Evolutionary conservation across 30 jellyfish, hydroid and myxozoan species (phyloP).

Genomic region (Turritopsis rubra): DNA sequence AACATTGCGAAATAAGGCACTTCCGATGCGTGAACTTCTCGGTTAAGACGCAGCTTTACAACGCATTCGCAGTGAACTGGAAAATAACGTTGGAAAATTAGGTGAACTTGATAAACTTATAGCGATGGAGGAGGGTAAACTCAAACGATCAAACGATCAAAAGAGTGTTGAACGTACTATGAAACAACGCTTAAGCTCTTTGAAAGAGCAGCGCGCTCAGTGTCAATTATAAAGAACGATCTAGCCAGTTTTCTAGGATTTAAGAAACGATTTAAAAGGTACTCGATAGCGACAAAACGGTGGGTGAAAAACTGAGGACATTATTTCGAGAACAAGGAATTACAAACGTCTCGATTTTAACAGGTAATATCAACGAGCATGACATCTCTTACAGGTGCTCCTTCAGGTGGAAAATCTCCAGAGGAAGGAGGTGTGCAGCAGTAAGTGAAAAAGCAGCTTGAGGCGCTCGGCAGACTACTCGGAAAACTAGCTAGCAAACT

Average conservation of each 20-base stretch:
- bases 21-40: background rate
- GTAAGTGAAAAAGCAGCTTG: background rate
- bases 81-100: background rate
- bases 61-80: background rate
- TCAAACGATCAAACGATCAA: background rate
- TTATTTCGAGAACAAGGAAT: too few relatives aligned
- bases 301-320: too few relatives aligned
- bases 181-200: background rate
- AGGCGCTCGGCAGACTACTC: background rate
- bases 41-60: background rate
- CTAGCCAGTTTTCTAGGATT: background rate
- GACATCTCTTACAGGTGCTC: background rate
- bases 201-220: background rate
- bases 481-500: background rate
- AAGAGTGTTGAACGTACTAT: too few relatives aligned
- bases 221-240: background rate
- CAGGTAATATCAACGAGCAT: background rate
- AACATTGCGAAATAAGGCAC: background rate
- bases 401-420: background rate
- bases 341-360: background rate
- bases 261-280: background rate
- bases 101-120: background rate
- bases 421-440: background rate
- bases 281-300: background rate
- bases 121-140: background rate